Base-by-base conservation (phyloP, 2,888 invertebrate species). In the Hipparchia semele region DNA sequence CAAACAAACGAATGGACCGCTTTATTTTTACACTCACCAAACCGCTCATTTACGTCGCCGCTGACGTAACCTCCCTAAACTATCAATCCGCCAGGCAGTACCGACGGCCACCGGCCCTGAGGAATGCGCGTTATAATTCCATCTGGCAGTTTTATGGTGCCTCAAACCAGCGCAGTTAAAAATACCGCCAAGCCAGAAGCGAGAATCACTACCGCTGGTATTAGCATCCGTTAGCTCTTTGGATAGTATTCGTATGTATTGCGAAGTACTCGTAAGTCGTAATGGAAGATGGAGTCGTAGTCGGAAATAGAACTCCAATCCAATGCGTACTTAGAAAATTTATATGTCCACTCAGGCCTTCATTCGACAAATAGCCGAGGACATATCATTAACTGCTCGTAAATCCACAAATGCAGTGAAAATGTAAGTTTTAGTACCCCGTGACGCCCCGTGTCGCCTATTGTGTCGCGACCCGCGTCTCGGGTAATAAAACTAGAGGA, bases 121-220 rank as follows among this genome's bases (percentile, higher is more conserved):
- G 75, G 73, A 71, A 75, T 73, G 75, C 68, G 56, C 59, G 73
- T 75, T 68, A 69, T 65, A 68, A 61, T 71, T 64, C 66, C 75
- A 73, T 73, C 73, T 75, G 75, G 73, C 68, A 53, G 33, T 68
- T 73, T 73, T 58, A 71, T 73, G 66, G 62, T 66, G 68, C 65
- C 62, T 58, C 59, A 56, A 54, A 66, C 66, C 60, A 61, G 62
- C 54, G 23, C 54, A 67, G 62, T 68, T 67, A 69, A 71, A 71
- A 70, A 73, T 75, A 73, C 75, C 71, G 65, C 56, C 68, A 9
- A 65, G 62, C 62, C 58, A 58, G 23, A 13, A 23, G 23, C 58
- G 23, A 58, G 58, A 58, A 54, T 56, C 54, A 10, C 53, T 39
- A 54, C 46, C 54, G 8, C 53, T 39, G 49, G 56, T 7, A 33